Evolutionary conservation across 2,888 invertebrate species (phyloP).

Genomic region (Tridacna crocea): DNA sequence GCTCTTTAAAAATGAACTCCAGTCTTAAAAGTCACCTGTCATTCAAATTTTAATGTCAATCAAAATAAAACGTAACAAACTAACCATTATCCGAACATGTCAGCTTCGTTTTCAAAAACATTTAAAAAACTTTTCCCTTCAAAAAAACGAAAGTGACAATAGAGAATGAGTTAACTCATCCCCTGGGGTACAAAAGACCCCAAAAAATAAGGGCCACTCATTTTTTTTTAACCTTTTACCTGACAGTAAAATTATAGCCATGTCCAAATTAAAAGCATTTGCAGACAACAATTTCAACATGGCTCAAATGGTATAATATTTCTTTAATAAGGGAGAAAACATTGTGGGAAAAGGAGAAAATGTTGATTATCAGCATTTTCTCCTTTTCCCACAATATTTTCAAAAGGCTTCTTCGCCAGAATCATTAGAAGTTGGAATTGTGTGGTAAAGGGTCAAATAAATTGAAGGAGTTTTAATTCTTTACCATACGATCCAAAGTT

Average conservation of each 20-base stretch:
- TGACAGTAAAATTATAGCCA: not conserved
- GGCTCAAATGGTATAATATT: no score
- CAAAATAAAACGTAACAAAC: constrained; percentile 17
- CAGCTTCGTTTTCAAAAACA: constrained; percentile 33
- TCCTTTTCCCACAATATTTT: not conserved
- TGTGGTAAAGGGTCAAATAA: no score
- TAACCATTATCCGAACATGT: constrained; percentile 24
- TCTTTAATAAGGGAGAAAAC: not conserved
- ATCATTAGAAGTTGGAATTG: no score
- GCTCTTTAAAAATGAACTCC: not conserved
- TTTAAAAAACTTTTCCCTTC: constrained; percentile 33
- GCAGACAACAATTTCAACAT: not conserved
- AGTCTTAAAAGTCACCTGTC: constrained; percentile 16
- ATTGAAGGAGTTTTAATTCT: no score
- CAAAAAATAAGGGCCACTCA: constrained; percentile 14
- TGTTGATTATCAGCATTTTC: not conserved
- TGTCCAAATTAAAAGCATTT: not conserved
- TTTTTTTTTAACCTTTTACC: not conserved
- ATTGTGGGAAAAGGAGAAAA: not conserved
- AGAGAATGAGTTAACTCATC: not conserved
- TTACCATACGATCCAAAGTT: no score
- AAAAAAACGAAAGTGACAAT: constrained; percentile 25
- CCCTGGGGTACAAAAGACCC: constrained; percentile 6
- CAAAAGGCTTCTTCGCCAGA: not conserved
- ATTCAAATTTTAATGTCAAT: constrained; percentile 23